phyloP scores from a whole-genome alignment of 1,140 invertebrate genomes.

The Cotesia glomerata region DNA sequence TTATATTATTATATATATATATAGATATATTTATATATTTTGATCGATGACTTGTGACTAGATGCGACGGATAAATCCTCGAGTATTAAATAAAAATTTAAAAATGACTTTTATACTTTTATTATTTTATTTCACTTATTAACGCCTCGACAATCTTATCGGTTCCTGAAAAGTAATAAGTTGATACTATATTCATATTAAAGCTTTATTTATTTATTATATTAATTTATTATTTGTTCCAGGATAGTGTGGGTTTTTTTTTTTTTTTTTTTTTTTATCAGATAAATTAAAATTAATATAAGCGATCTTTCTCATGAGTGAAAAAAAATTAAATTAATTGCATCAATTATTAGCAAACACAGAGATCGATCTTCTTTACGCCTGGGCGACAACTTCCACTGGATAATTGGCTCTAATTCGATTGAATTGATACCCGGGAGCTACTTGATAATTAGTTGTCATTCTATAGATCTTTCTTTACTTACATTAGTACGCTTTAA shows the following conservation, averaged over 20 bases:
- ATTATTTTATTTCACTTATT: not conserved
- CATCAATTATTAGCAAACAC: slow-evolving; percentile 17
- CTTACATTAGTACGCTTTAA: too few species aligned
- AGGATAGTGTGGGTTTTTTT: too few species aligned
- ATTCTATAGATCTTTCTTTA: not conserved
- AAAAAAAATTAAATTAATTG: slow-evolving; percentile 12
- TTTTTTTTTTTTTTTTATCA: too few species aligned
- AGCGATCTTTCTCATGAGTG: not conserved
- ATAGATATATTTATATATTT: too few species aligned
- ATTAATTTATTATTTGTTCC: not conserved
- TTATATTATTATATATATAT: not conserved
- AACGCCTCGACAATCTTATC: slow-evolving; percentile 11
- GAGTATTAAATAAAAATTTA: not conserved
- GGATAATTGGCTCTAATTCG: slow-evolving; percentile 55
- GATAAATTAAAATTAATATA: too few species aligned
- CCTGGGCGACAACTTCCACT: slow-evolving; percentile 29
- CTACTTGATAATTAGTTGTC: slow-evolving; percentile 41
- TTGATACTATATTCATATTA: not conserved
- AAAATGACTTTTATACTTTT: not conserved
- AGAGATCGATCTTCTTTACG: slow-evolving; percentile 19
- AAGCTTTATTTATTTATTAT: not conserved
- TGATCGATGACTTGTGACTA: not conserved
- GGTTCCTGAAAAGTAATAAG: slow-evolving; percentile 24
- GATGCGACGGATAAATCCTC: not conserved
- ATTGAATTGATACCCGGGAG: slow-evolving; percentile 51